Conservation (phyloP, 2,888 invertebrate genomes). For the Drosophila paramelanica region DNA sequence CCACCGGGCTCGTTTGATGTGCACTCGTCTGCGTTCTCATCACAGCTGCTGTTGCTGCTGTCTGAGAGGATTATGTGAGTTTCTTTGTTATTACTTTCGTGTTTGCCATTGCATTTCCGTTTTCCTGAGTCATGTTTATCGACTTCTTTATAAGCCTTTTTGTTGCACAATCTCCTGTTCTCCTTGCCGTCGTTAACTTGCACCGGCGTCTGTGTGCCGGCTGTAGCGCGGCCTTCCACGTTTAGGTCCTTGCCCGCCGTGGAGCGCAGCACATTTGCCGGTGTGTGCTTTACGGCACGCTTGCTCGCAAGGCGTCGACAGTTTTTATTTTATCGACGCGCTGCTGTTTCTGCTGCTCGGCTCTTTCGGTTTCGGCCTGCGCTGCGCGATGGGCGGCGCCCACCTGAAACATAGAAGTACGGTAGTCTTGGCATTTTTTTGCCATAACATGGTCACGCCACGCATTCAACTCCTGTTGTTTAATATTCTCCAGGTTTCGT, state of each 20-base stretch:
- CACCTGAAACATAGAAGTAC: slow-evolving; percentile 78
- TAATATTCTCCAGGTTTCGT: slow-evolving; percentile 85
- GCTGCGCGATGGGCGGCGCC: slow-evolving; percentile 82
- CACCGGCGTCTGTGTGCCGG: slow-evolving; percentile 64
- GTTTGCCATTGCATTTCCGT: slow-evolving; percentile 21
- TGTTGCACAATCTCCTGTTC: slow-evolving; percentile 31
- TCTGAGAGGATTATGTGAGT: slow-evolving; percentile 15
- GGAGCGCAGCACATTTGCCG: slow-evolving; percentile 15
- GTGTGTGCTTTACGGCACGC: slow-evolving; percentile 15
- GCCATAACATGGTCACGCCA: slow-evolving; percentile 85
- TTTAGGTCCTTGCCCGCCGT: slow-evolving; percentile 31
- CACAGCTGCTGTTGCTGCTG: slow-evolving; percentile 31
- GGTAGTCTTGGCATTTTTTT: slow-evolving; percentile 84
- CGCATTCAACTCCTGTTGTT: slow-evolving; percentile 86
- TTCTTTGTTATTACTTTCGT: slow-evolving; percentile 21
- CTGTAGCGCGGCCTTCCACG: slow-evolving; percentile 49
- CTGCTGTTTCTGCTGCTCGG: slow-evolving; percentile 38
- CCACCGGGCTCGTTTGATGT: background rate
- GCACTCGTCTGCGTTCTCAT: background rate
- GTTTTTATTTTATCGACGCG: slow-evolving; percentile 47
- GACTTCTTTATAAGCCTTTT: slow-evolving; percentile 7
- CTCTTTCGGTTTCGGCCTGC: slow-evolving; percentile 63
- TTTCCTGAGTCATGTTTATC: slow-evolving; percentile 14
- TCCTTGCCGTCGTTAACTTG: slow-evolving; percentile 38
- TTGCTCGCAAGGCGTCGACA: slow-evolving; percentile 32